phyloP scores from a whole-genome alignment of 2,113 vertebrate species.

The Aldabrachelys gigantea region DNA sequence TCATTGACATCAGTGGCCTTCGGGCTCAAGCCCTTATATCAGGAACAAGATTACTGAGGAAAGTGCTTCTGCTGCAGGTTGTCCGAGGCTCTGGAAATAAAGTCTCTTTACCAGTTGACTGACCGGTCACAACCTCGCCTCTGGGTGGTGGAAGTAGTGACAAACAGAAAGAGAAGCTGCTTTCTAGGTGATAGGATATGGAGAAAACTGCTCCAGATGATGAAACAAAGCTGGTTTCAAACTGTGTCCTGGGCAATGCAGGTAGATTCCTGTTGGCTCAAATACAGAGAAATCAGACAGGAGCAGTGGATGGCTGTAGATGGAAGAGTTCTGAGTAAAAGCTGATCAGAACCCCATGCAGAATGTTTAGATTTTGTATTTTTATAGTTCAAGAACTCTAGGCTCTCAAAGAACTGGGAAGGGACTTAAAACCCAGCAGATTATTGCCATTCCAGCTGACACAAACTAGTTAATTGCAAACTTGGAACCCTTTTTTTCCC shows the following conservation, averaged over 20 bases:
- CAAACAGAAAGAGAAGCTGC: not conserved
- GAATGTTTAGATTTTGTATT: not conserved
- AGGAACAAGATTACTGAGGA: not conserved
- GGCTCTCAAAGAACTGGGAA: constrained; percentile 11
- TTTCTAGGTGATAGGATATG: not conserved
- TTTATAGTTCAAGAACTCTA: not conserved
- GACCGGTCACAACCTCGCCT: not conserved
- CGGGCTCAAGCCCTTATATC: not conserved
- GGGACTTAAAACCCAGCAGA: constrained; percentile 21
- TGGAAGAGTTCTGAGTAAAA: not conserved
- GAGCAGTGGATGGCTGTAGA: not conserved
- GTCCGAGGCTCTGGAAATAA: not conserved
- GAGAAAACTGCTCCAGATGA: not conserved
- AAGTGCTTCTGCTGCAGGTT: not conserved
- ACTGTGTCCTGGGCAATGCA: not conserved
- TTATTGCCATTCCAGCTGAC: constrained; percentile 25
- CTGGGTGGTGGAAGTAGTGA: not conserved
- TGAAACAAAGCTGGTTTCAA: not conserved
- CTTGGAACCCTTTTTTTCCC: not conserved
- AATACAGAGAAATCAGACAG: not conserved
- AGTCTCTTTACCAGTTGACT: not conserved
- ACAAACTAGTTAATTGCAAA: not conserved
- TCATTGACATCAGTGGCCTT: not conserved
- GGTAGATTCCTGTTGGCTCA: not conserved
- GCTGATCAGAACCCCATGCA: not conserved